Conservation (phyloP, 1,140 invertebrate species). For the Diorhabda elongata region DNA sequence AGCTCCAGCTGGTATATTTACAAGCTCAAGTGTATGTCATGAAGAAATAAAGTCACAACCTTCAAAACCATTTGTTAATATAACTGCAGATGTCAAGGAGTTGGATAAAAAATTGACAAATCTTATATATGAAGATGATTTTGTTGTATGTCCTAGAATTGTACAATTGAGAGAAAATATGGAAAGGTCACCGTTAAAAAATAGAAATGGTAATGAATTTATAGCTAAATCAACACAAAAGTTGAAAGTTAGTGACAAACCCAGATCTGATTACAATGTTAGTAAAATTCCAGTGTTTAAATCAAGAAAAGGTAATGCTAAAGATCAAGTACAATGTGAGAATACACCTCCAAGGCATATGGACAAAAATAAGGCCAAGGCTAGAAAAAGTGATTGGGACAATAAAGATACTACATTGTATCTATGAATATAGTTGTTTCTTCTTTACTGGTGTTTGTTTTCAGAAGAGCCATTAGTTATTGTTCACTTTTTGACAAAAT, state of each 20-base stretch:
- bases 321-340: slow-evolving; percentile 38
- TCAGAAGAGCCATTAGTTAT: not conserved
- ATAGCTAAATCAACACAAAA: slow-evolving; percentile 19
- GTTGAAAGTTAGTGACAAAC: slow-evolving; percentile 43
- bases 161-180: slow-evolving; percentile 21
- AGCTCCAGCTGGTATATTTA: not conserved
- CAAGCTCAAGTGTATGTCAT: slow-evolving; percentile 4
- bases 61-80: slow-evolving; percentile 22
- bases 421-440: slow-evolving; percentile 15
- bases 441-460: not conserved
- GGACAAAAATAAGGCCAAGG: slow-evolving; percentile 19
- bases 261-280: slow-evolving; percentile 26
- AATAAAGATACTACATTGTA: slow-evolving; percentile 34
- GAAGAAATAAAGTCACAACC: slow-evolving; percentile 13
- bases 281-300: slow-evolving; percentile 43
- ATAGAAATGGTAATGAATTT: slow-evolving; percentile 29
- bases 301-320: slow-evolving; percentile 28
- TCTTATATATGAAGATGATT: slow-evolving; percentile 41
- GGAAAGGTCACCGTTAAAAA: slow-evolving; percentile 34
- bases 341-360: slow-evolving; percentile 40
- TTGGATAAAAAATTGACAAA: slow-evolving; percentile 42
- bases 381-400: slow-evolving; percentile 36
- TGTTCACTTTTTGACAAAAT: too few relatives aligned
- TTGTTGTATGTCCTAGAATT: slow-evolving; percentile 26
- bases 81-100: slow-evolving; percentile 34